Conservation (phyloP, 2,113 vertebrate genomes). For the Sarotherodon lohbergeri region DNA sequence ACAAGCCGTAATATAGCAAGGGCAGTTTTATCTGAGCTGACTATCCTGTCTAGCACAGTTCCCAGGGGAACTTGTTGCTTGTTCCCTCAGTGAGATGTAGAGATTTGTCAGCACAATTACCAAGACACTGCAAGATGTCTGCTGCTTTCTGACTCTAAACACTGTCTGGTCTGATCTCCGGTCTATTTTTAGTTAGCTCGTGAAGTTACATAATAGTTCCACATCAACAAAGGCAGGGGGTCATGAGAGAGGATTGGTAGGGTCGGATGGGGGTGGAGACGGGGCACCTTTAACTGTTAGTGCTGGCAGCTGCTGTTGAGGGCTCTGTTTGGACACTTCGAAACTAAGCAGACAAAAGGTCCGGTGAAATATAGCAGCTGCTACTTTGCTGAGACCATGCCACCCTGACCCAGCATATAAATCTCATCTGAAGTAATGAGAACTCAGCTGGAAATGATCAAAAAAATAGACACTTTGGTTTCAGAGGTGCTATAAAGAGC, state of each 20-base stretch:
- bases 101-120: conserved; percentile 24
- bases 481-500: conserved; percentile 19
- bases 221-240: conserved; percentile 41
- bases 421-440: conserved; percentile 47
- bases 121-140: conserved; percentile 4
- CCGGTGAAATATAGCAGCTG: conserved; percentile 25
- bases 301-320: neutral
- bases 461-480: conserved; percentile 16
- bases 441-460: conserved; percentile 35
- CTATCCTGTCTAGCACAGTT: neutral
- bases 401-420: conserved; percentile 36
- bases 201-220: conserved; percentile 57
- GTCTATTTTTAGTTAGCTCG: conserved; percentile 51
- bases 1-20: neutral
- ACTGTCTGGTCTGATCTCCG: conserved; percentile 28
- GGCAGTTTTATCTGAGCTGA: neutral
- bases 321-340: conserved; percentile 19
- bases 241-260: conserved; percentile 36
- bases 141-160: conserved; percentile 36
- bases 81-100: neutral
- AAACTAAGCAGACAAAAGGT: conserved; percentile 36
- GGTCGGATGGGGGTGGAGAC: neutral
- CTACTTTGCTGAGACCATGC: conserved; percentile 11
- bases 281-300: conserved; percentile 28
- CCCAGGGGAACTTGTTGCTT: conserved; percentile 8